Conservation (phyloP, 2,113 vertebrate genomes). For the Onychorhynchus coronatus region DNA sequence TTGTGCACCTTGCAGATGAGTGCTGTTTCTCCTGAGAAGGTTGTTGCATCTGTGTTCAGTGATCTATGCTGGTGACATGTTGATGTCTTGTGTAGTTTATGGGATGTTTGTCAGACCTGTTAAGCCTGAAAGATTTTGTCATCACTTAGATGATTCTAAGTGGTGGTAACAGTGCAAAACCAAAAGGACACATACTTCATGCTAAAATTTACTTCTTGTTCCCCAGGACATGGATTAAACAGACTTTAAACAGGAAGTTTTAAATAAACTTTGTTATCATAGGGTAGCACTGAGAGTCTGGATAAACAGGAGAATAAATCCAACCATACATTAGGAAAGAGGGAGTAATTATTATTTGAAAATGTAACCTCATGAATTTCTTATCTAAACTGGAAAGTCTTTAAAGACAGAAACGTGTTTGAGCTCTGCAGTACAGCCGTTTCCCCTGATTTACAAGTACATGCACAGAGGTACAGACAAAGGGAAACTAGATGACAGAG, state of each 20-base stretch:
- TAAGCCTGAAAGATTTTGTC: background rate
- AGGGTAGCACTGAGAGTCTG: background rate
- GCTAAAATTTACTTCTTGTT: background rate
- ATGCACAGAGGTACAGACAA: fast-evolving
- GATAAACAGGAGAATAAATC: background rate
- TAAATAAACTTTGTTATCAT: background rate
- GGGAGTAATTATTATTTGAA: background rate
- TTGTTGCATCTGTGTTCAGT: background rate
- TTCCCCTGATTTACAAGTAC: background rate
- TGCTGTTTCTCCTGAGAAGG: background rate
- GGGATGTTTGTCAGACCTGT: background rate
- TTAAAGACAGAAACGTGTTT: background rate
- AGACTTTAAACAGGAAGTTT: background rate
- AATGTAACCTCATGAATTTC: background rate
- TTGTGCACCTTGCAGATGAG: background rate
- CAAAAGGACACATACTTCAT: background rate
- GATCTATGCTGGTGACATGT: fast-evolving
- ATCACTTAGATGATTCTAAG: background rate
- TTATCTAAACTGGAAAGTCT: background rate
- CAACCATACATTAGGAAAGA: background rate
- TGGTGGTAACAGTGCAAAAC: background rate
- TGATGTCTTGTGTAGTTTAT: background rate
- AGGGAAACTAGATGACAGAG: background rate
- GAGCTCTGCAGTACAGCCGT: background rate
- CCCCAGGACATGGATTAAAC: background rate